Evolutionary conservation across 64 coral and sea anemone genomes (phyloP).

Genomic region (Hydrozoanthus tunicans): DNA sequence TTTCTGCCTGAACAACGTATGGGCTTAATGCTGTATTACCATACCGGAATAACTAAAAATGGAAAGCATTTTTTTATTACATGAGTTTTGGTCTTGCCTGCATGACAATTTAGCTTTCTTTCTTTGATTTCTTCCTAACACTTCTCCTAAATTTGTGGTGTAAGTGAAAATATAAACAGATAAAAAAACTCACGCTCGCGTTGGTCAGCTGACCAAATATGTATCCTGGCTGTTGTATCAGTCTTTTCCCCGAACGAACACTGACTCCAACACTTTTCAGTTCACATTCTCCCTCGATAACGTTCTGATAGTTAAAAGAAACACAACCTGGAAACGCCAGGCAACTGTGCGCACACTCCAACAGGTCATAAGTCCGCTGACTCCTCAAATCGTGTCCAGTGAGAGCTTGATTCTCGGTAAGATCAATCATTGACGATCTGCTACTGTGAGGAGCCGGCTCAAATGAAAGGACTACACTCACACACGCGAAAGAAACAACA

Average conservation of each 20-base stretch:
- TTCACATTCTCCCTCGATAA: neutral
- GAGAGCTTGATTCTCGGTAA: slow-evolving; percentile 12
- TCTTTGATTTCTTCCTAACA: no score
- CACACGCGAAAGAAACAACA: slow-evolving; percentile 18
- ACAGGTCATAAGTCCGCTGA: slow-evolving; percentile 17
- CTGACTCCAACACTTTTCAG: neutral
- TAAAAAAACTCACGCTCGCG: neutral
- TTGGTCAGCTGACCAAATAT: slow-evolving; percentile 48
- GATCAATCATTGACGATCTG: neutral
- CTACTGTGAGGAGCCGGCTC: neutral
- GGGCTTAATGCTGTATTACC: no score
- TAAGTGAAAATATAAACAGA: neutral
- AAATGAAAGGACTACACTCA: neutral
- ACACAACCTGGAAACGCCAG: slow-evolving; percentile 10
- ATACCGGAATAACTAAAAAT: no score
- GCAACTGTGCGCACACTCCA: slow-evolving; percentile 24
- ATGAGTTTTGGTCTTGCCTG: no score
- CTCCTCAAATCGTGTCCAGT: slow-evolving; percentile 17
- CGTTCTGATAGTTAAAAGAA: slow-evolving; percentile 31
- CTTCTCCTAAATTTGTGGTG: neutral
- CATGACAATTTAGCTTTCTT: neutral
- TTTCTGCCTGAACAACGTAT: no score
- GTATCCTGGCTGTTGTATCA: neutral
- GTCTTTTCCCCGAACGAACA: neutral
- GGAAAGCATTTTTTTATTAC: no score